These are phyloP conservation scores for Dermatemys mawii DNA, from an alignment of 2,113 vertebrate genomes.

Conservation along the genomic window DNA sequence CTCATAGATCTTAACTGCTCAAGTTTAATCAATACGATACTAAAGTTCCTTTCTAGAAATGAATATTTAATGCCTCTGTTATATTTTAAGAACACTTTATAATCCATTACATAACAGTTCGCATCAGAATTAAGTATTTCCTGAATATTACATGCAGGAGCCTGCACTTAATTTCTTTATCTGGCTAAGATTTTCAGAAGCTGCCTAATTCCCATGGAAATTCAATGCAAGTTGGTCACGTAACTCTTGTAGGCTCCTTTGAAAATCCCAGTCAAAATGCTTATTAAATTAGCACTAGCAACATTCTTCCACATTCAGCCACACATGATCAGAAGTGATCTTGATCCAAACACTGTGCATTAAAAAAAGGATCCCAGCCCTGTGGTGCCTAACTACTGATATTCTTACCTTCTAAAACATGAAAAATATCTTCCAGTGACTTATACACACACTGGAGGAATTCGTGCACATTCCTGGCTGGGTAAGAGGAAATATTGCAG, in stretches of 20 bases:
- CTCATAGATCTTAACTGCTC: not conserved
- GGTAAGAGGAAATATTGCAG: slow-evolving; percentile 91
- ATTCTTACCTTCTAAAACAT: slow-evolving; percentile 86
- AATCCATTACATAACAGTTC: not conserved
- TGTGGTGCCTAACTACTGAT: slow-evolving; percentile 73
- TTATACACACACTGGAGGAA: slow-evolving; percentile 90
- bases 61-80: not conserved
- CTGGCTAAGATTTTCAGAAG: not conserved
- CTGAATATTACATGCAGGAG: not conserved
- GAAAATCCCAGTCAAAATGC: not conserved
- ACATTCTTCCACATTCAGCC: not conserved
- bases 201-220: not conserved
- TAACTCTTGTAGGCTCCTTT: not conserved
- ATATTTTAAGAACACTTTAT: not conserved
- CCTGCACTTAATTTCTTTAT: not conserved
- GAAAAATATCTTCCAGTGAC: slow-evolving; percentile 92
- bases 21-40: not conserved
- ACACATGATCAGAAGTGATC: not conserved
- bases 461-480: slow-evolving; percentile 84
- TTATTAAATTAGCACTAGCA: not conserved
- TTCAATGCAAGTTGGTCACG: not conserved
- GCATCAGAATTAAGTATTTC: not conserved
- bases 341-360: not conserved
- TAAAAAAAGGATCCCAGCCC: not conserved
- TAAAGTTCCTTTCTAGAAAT: not conserved